These are phyloP conservation scores for Trichomalopsis sarcophagae DNA, from an alignment of 1,140 invertebrate species.

Conservation along the genomic window DNA sequence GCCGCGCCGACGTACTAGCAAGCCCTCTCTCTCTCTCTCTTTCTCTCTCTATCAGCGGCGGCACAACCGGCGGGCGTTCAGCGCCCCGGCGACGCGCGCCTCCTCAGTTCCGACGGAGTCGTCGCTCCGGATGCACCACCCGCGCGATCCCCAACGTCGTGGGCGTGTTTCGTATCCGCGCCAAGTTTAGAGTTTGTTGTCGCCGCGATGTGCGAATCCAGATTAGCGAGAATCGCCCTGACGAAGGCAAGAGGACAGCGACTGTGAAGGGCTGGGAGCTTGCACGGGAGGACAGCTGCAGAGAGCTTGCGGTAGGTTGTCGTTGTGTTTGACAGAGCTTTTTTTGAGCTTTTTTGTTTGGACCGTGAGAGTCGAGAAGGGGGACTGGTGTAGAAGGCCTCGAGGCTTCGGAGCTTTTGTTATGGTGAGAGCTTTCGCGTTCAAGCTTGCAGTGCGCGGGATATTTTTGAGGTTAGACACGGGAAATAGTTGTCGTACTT, in stretches of 20 bases:
- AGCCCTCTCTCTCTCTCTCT: not conserved
- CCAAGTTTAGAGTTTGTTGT: not conserved
- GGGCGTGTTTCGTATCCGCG: not conserved
- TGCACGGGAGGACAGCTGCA: not conserved
- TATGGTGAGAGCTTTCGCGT: not conserved
- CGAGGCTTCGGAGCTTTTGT: not conserved
- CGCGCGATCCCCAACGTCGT: not conserved
- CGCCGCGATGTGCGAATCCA: not conserved
- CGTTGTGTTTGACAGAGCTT: not conserved
- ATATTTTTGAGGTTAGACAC: not conserved
- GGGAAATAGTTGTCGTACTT: not conserved
- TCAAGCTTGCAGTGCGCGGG: not conserved
- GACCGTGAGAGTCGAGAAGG: not conserved
- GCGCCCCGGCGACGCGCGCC: conserved; percentile 17
- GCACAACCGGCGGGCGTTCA: not conserved
- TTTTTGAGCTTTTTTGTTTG: not conserved
- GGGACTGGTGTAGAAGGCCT: too few relatives aligned
- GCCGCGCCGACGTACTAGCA: conserved; percentile 6
- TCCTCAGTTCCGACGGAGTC: conserved; percentile 13
- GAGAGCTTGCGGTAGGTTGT: not conserved
- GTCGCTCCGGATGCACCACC: conserved; percentile 6
- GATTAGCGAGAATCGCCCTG: not conserved
- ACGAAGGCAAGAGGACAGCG: not conserved
- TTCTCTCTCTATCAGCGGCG: not conserved
- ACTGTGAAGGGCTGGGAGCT: not conserved